phyloP scores from a whole-genome alignment of 2,113 vertebrate genomes.

The Dasyurus viverrinus region DNA sequence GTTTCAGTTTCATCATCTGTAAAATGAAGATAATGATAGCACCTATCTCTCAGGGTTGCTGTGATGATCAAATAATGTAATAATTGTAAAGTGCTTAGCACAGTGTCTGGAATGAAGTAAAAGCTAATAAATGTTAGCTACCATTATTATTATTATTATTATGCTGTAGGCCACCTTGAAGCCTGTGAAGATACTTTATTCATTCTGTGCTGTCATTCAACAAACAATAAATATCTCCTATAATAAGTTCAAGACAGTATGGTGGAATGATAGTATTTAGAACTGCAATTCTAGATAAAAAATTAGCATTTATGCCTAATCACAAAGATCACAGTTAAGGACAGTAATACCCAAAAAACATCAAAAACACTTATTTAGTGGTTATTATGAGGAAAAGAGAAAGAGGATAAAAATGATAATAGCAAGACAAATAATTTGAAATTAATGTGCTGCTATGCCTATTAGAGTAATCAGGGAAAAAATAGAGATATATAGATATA shows the following conservation, averaged over 20 bases:
- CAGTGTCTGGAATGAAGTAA: neutral
- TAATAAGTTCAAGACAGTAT: neutral
- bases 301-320: neutral
- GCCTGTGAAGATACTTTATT: neutral
- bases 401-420: neutral
- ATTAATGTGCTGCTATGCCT: neutral
- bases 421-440: neutral
- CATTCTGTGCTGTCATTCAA: neutral
- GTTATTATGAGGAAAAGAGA: neutral
- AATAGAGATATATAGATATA: neutral
- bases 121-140: neutral
- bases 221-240: neutral
- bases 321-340: neutral
- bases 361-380: neutral
- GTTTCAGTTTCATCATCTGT: conserved; percentile 12
- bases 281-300: neutral
- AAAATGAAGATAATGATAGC: conserved; percentile 32
- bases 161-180: neutral
- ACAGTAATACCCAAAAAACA: neutral
- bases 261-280: neutral
- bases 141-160: neutral
- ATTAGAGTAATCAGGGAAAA: neutral
- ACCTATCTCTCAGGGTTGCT: conserved; percentile 2
- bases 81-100: neutral
- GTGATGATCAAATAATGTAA: conserved; percentile 30